phyloP scores from a whole-genome alignment of 2,888 invertebrate species.

The Sialis lutaria region DNA sequence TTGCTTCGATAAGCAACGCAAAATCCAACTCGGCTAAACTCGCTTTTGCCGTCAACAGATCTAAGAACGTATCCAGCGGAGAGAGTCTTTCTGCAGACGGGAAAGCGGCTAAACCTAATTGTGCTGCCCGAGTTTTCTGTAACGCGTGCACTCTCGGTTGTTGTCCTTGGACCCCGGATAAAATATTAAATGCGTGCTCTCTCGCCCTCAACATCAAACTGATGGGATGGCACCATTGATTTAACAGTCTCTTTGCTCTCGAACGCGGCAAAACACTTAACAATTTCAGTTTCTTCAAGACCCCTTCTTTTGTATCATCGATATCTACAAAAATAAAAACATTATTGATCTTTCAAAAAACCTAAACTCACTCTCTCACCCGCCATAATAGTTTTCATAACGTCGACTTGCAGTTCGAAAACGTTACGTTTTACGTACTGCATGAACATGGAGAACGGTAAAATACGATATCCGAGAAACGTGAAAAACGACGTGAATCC shows the following conservation, averaged over 20 bases:
- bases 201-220: conserved; percentile 62
- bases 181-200: conserved; percentile 64
- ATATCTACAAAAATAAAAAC: conserved; percentile 23
- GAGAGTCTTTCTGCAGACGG: conserved; percentile 55
- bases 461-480: conserved; percentile 63
- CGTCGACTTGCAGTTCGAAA: conserved; percentile 74
- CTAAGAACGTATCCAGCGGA: conserved; percentile 69
- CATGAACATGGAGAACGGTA: conserved; percentile 60
- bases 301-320: conserved; percentile 32
- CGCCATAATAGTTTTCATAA: conserved; percentile 66
- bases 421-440: conserved; percentile 73
- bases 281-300: conserved; percentile 53
- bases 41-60: conserved; percentile 72
- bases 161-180: conserved; percentile 47
- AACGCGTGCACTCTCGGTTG: conserved; percentile 17
- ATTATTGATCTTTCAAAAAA: neutral
- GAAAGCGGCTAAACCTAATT: conserved; percentile 42
- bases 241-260: conserved; percentile 57
- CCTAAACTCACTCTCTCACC: conserved; percentile 28
- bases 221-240: conserved; percentile 59
- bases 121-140: conserved; percentile 14
- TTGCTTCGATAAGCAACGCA: conserved; percentile 70
- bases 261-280: conserved; percentile 59
- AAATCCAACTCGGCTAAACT: conserved; percentile 73
- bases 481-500: conserved; percentile 83